These are phyloP conservation scores for Laticauda laticaudata DNA, from an alignment of 2,113 vertebrate species.

Conservation along the genomic window DNA sequence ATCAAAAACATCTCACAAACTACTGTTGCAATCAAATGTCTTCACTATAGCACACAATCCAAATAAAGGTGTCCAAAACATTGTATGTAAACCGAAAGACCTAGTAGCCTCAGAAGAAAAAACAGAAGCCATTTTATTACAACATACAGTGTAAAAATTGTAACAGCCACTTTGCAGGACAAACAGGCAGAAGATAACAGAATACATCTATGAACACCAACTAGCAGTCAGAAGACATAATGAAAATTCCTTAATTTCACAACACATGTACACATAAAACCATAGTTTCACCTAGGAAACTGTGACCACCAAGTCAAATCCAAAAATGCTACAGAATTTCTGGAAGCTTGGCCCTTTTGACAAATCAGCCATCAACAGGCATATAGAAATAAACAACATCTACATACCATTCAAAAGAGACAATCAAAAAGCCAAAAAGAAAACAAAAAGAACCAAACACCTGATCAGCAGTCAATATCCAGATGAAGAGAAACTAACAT, in stretches of 20 bases:
- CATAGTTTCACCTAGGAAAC: not conserved
- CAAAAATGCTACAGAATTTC: too few relatives aligned
- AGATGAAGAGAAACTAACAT: too few relatives aligned
- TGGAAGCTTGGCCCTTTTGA: too few relatives aligned
- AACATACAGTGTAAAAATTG: not conserved
- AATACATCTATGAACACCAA: not conserved
- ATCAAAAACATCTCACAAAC: not conserved
- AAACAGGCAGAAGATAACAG: not conserved
- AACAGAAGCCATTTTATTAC: not conserved
- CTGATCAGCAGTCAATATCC: too few relatives aligned
- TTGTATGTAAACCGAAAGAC: not conserved
- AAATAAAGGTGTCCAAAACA: not conserved
- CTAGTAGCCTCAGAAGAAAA: not conserved
- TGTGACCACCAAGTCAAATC: not conserved
- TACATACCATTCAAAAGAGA: too few relatives aligned
- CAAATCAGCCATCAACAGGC: too few relatives aligned
- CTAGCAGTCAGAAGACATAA: not conserved
- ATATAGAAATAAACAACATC: too few relatives aligned
- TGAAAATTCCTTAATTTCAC: not conserved
- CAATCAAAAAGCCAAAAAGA: too few relatives aligned
- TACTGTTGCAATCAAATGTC: not conserved
- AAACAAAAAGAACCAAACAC: too few relatives aligned
- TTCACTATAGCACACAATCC: not conserved
- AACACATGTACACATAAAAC: not conserved
- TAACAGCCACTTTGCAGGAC: not conserved